Base-by-base conservation (phyloP, 1,140 invertebrate species). In the Antheraea mylitta region DNA sequence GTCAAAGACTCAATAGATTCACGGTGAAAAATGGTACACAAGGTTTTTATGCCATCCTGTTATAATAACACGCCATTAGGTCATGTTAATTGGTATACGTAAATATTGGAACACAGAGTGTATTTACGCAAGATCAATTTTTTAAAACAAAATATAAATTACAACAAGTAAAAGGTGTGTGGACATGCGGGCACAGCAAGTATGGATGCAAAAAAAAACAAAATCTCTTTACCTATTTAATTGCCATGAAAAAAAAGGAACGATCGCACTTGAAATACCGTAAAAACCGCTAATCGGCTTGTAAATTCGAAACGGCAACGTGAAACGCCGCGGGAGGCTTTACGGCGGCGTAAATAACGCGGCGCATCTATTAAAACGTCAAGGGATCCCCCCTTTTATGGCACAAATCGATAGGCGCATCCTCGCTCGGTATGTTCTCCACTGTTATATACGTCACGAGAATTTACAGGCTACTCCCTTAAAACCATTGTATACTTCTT, bases 401-500 rank as follows among this genome's bases (percentile, higher is more conserved):
- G 68, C 64, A 68, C 66, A 69, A 80, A 78, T 80, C 79, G 79
- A 80, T 80, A 73, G 69, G 61, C 65, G 70, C 72, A 70, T 77
- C 78, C 72, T 76, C 64, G 18, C 10, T 13, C 5, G n/a, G 30
- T 38, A 18, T n/a, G 38, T n/a, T 48, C 22, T 73, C 58, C 72
- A 69, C 42, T 73, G 8, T 63, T 30, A 9, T 7, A 58, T 63
- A 68, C 69, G 73, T 59, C 30, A 73, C 53, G 64, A 53, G 6
- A 53, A 53, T 53, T 53, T 16, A 30, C 4, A 30, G 4, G 1
- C 22, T 30, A 30, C 1, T 30, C 4, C 4, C 22, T 30, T 30
- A 30, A 30, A 30, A 30, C 4, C 4, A 4, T 4, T 30, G 4
- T 30, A 30, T 30, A 30, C 1, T 30, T 30, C 4, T 30, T 30